Percentiles rank a stretch among this genome's conserved stretches.
phyloP scores from a whole-genome alignment of 2,797 vertebrate species.

The Sebastes elongatus region DNA sequence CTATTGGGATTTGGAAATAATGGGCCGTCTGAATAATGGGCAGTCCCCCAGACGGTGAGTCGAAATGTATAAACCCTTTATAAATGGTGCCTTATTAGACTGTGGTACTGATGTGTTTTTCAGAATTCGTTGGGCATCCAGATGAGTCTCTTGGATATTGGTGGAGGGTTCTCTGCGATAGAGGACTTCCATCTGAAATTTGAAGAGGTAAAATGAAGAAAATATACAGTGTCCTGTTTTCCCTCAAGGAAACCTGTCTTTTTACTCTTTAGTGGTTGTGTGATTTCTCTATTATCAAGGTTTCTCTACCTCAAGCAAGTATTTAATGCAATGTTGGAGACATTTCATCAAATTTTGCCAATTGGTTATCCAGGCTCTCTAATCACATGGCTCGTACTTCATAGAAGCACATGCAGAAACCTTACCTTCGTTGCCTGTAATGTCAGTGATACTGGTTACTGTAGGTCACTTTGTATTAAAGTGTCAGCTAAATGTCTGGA shows the following conservation, averaged over 20 bases:
- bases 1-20: background rate
- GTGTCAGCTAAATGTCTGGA: background rate
- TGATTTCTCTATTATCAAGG: background rate
- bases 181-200: slow-evolving; percentile 70
- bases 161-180: slow-evolving; percentile 78
- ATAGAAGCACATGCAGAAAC: background rate
- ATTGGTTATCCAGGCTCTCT: background rate
- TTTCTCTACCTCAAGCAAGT: background rate
- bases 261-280: background rate
- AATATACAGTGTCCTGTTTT: background rate
- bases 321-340: background rate
- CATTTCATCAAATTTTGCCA: background rate
- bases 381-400: background rate
- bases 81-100: background rate
- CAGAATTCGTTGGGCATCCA: slow-evolving; percentile 73
- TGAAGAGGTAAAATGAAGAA: slow-evolving; percentile 75
- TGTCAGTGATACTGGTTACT: background rate
- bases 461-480: background rate
- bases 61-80: background rate
- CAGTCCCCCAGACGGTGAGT: background rate
- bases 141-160: slow-evolving; percentile 83
- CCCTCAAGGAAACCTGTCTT: no score
- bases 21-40: background rate
- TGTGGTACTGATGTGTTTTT: background rate
- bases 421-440: background rate